phyloP scores from a whole-genome alignment of 1,140 invertebrate genomes.

The Hyles vespertilio region DNA sequence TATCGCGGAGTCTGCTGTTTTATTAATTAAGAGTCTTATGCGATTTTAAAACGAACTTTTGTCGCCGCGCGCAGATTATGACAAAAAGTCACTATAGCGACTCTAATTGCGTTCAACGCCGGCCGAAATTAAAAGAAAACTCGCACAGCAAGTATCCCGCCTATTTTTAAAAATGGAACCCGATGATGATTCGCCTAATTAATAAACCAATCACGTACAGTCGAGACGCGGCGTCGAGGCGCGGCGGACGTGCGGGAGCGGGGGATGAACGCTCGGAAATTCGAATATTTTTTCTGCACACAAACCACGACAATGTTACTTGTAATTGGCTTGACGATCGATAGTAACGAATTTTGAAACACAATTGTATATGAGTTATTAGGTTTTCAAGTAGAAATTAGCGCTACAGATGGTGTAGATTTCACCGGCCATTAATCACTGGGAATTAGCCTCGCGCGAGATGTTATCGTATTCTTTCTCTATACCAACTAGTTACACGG shows the following conservation, averaged over 20 bases:
- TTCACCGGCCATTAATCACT: constrained; percentile 30
- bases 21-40: constrained; percentile 51
- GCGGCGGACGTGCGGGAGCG: constrained; percentile 70
- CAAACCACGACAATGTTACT: constrained; percentile 63
- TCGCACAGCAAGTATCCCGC: constrained; percentile 72
- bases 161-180: constrained; percentile 76
- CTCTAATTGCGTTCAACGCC: constrained; percentile 71
- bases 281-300: constrained; percentile 73
- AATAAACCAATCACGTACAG: constrained; percentile 76
- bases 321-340: constrained; percentile 69
- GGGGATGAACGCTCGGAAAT: constrained; percentile 73
- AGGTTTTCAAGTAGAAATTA: constrained; percentile 32
- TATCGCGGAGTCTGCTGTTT: constrained; percentile 20
- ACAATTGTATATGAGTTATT: constrained; percentile 39
- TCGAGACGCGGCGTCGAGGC: constrained; percentile 70
- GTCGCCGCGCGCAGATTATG: constrained; percentile 47
- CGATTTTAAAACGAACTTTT: constrained; percentile 47
- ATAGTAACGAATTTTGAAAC: constrained; percentile 53
- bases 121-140: constrained; percentile 72
- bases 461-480: constrained; percentile 28
- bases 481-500: constrained; percentile 24
- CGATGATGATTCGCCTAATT: constrained; percentile 74
- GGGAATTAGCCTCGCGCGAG: constrained; percentile 31
- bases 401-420: constrained; percentile 25
- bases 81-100: constrained; percentile 58